Percentiles rank a stretch among this genome's conserved stretches.
phyloP scores from a whole-genome alignment of 2,113 vertebrate species.

The Centropus unirufus region DNA sequence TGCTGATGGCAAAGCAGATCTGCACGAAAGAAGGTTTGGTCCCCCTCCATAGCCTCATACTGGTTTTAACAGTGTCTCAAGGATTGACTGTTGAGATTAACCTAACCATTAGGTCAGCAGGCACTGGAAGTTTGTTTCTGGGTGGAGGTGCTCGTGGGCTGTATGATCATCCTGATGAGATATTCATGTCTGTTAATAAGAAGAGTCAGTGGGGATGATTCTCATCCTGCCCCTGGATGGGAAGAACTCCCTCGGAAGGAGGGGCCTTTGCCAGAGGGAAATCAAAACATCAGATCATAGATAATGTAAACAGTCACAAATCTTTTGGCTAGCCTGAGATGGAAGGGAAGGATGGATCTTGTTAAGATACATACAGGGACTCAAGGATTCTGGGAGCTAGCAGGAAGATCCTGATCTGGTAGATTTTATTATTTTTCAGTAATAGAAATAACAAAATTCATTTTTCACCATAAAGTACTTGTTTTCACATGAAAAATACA shows the following conservation, averaged over 20 bases:
- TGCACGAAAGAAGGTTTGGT: conserved; percentile 87
- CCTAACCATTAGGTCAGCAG: background rate
- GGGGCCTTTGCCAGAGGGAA: background rate
- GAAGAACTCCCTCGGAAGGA: background rate
- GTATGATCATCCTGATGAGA: background rate
- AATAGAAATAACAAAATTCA: background rate
- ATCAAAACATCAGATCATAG: background rate
- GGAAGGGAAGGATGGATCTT: background rate
- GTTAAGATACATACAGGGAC: background rate
- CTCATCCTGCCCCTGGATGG: background rate
- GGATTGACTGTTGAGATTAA: background rate
- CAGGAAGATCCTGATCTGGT: background rate
- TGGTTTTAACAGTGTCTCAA: background rate
- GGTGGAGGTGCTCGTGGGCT: background rate
- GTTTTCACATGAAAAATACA: background rate
- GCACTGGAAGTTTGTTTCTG: background rate
- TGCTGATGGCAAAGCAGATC: conserved; percentile 86
- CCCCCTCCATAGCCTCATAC: background rate
- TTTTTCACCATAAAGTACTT: background rate
- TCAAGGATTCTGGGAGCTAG: background rate
- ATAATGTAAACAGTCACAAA: background rate
- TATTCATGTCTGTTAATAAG: background rate
- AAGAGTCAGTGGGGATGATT: background rate
- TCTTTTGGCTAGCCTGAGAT: background rate
- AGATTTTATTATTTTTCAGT: background rate